Evolutionary conservation across 2,888 invertebrate genomes (phyloP).

Genomic region (Drosophila emarginata): DNA sequence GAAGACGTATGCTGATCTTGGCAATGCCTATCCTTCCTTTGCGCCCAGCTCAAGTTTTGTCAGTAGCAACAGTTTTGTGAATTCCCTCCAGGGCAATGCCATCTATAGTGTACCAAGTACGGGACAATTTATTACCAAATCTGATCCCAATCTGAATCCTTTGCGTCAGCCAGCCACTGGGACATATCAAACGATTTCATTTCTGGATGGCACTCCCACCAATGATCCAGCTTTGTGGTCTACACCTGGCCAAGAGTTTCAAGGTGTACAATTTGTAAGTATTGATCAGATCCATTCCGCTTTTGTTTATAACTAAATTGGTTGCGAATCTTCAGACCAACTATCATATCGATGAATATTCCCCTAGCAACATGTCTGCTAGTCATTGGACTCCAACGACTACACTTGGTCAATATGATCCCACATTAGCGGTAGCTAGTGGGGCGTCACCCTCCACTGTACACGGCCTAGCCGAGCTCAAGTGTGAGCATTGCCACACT

Average conservation of each 20-base stretch:
- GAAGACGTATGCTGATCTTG: constrained; percentile 81
- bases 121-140: constrained; percentile 78
- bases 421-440: constrained; percentile 46
- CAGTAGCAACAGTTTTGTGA: constrained; percentile 64
- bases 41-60: constrained; percentile 65
- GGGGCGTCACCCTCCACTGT: constrained; percentile 41
- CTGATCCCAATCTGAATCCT: constrained; percentile 80
- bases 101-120: constrained; percentile 77
- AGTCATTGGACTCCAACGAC: constrained; percentile 65
- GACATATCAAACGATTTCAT: constrained; percentile 72
- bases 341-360: constrained; percentile 81
- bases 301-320: constrained; percentile 6
- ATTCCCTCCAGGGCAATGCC: constrained; percentile 67
- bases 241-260: constrained; percentile 69
- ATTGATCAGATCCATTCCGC: constrained; percentile 4
- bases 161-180: constrained; percentile 73
- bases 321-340: constrained; percentile 58
- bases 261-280: constrained; percentile 78
- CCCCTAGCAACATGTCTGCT: constrained; percentile 65
- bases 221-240: constrained; percentile 74
- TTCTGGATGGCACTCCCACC: constrained; percentile 73
- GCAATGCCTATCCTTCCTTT: constrained; percentile 75
- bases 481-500: constrained; percentile 77
- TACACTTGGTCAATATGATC: constrained; percentile 64
- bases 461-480: constrained; percentile 58